phyloP scores from a whole-genome alignment of 1,140 invertebrate species.

The Caenorhabditis inopinata region DNA sequence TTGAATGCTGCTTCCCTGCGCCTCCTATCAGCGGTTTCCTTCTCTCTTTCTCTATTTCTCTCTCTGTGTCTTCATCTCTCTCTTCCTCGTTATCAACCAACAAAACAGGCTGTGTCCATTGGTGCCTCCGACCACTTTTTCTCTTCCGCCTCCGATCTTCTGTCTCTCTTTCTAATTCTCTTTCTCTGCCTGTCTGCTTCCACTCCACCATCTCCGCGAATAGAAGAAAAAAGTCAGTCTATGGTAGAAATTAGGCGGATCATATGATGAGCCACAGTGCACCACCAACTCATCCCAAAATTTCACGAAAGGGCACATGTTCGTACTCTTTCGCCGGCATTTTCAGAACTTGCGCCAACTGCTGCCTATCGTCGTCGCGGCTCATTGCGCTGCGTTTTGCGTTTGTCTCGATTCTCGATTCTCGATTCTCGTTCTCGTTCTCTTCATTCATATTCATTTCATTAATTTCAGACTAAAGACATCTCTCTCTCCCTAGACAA shows the following conservation, averaged over 20 bases:
- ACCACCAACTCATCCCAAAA: too few relatives aligned
- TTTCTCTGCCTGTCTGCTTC: neutral
- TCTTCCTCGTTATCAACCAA: neutral
- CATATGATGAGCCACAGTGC: neutral
- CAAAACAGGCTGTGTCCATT: conserved; percentile 19
- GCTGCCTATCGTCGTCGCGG: too few relatives aligned
- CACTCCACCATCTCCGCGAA: neutral
- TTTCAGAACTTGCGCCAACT: too few relatives aligned
- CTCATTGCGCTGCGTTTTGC: too few relatives aligned
- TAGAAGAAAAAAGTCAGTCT: neutral
- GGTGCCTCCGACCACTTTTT: neutral
- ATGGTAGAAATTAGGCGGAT: neutral
- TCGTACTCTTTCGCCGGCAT: too few relatives aligned
- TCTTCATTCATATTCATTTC: too few relatives aligned
- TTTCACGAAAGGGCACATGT: too few relatives aligned
- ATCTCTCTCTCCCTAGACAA: too few relatives aligned
- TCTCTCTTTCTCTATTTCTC: neutral
- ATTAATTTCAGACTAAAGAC: neutral
- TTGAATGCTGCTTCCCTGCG: too few relatives aligned
- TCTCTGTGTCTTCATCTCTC: neutral
- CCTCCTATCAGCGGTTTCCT: neutral
- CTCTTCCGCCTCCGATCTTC: too few relatives aligned
- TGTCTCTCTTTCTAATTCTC: neutral
- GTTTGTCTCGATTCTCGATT: too few relatives aligned
- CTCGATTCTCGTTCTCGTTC: too few relatives aligned